Evolutionary conservation across 2,888 invertebrate species (phyloP).

Genomic region (Helobdella robusta): DNA sequence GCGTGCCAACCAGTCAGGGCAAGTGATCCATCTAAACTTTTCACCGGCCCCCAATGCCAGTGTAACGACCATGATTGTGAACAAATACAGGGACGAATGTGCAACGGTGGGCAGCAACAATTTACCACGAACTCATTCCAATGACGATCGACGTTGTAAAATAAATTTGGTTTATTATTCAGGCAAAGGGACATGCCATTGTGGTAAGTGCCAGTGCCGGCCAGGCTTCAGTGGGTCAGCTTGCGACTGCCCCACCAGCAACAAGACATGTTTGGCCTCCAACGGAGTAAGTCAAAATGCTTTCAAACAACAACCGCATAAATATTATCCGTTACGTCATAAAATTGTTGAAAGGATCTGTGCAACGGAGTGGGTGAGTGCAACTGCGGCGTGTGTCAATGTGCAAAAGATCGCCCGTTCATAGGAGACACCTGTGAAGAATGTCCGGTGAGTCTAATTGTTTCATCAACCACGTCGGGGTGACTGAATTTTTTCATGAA

Average conservation of each 20-base stretch:
- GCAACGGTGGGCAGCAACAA: conserved; percentile 42
- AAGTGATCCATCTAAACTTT: conserved; percentile 33
- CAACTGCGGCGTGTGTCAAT: conserved; percentile 17
- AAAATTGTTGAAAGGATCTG: too few relatives aligned
- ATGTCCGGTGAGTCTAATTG: conserved; percentile 24
- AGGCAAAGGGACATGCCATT: conserved; percentile 15
- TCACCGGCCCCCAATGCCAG: conserved; percentile 67
- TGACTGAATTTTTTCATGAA: too few relatives aligned
- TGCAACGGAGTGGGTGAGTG: conserved; percentile 21
- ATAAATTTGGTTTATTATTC: too few relatives aligned
- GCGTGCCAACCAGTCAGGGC: conserved; percentile 44
- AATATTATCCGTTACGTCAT: too few relatives aligned
- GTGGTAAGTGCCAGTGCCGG: conserved; percentile 18
- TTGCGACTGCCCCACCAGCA: conserved; percentile 11
- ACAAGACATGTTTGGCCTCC: neutral
- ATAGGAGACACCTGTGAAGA: conserved; percentile 25
- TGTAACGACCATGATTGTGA: conserved; percentile 87
- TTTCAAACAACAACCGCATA: neutral
- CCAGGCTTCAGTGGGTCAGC: neutral
- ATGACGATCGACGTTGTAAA: neutral
- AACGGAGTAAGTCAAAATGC: conserved; percentile 13
- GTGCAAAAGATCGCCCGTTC: neutral
- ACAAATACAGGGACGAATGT: conserved; percentile 52
- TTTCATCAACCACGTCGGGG: too few relatives aligned
- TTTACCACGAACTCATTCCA: too few relatives aligned